A percentile compares a stretch with the other conserved stretches of the same genome.
Evolutionary conservation across 2,797 vertebrate species (phyloP).

Genomic region (Oryzias dopingdopingensis): DNA sequence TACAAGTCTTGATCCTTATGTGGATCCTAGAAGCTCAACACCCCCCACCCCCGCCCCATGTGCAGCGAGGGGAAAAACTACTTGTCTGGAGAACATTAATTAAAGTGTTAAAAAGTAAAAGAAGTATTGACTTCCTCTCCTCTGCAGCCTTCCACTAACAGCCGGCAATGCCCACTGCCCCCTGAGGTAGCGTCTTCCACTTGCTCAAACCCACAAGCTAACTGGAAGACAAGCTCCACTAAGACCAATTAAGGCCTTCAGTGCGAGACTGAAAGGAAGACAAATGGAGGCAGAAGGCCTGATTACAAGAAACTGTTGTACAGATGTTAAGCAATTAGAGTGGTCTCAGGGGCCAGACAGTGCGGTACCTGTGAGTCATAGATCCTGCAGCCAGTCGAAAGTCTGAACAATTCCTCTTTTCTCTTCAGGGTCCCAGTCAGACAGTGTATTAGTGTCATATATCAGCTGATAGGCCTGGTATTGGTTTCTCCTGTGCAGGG

Average conservation of each 20-base stretch:
- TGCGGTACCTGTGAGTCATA: constrained; percentile 86
- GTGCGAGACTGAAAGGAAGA: constrained; percentile 95
- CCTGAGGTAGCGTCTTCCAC: constrained; percentile 80
- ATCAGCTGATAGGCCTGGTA: constrained; percentile 82
- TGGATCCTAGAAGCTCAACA: constrained; percentile 78
- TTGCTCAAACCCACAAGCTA: constrained; percentile 85
- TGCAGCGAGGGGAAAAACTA: constrained; percentile 69
- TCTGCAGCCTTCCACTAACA: constrained; percentile 67
- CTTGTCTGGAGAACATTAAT: constrained; percentile 92
- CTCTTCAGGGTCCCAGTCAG: constrained; percentile 87
- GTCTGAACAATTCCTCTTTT: constrained; percentile 91
- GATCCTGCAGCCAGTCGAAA: constrained; percentile 92
- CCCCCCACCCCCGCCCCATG: constrained; percentile 58
- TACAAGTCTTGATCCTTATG: constrained; percentile 76
- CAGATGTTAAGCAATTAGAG: constrained; percentile 99
- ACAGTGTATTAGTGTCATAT: constrained; percentile 91
- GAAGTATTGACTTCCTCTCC: constrained; percentile 89
- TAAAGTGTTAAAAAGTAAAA: constrained; percentile 92
- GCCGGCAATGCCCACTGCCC: constrained; percentile 64
- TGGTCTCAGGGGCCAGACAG: constrained; percentile 89
- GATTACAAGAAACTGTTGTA: constrained; percentile 99
- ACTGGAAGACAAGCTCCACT: constrained; percentile 90
- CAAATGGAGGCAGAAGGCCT: constrained; percentile 97
- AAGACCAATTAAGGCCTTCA: constrained; percentile 99
- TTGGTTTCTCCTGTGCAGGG: constrained; percentile 81